phyloP scores from a whole-genome alignment of 2,797 vertebrate species.

The Centropyge bicolor region DNA sequence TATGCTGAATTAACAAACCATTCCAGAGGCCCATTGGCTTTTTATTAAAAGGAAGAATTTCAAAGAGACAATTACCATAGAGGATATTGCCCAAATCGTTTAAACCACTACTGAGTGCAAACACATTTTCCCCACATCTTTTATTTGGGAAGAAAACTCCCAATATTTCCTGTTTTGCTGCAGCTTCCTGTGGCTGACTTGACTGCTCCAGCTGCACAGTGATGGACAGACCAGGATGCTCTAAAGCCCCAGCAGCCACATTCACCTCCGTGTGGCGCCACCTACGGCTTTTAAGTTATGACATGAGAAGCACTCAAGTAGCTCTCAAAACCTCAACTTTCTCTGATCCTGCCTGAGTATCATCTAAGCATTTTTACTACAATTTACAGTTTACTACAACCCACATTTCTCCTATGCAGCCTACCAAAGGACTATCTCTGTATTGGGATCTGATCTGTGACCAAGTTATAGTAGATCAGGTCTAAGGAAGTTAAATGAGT shows the following conservation, averaged over 20 bases:
- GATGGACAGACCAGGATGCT: slow-evolving; percentile 41
- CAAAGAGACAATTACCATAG: neutral
- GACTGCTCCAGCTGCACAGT: slow-evolving; percentile 30
- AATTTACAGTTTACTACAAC: neutral
- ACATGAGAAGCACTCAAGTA: neutral
- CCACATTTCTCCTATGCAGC: neutral
- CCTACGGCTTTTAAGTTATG: slow-evolving; percentile 37
- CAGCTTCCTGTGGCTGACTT: slow-evolving; percentile 27
- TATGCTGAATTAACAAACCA: neutral
- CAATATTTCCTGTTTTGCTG: slow-evolving; percentile 20
- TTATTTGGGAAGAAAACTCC: slow-evolving; percentile 40
- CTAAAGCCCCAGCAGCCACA: slow-evolving; percentile 7
- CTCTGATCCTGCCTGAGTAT: neutral
- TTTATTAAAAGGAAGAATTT: neutral
- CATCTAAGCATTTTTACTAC: neutral
- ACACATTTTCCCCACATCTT: neutral
- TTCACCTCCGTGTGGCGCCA: slow-evolving; percentile 52
- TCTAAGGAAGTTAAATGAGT: neutral
- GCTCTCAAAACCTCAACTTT: neutral
- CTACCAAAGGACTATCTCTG: neutral
- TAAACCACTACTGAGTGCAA: too few species aligned
- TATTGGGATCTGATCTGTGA: neutral
- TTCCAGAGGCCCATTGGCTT: neutral
- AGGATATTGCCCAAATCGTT: neutral
- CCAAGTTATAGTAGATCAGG: neutral